Evolutionary conservation across 2,797 vertebrate genomes (phyloP).

Genomic region (Pithecia hirsuta): DNA sequence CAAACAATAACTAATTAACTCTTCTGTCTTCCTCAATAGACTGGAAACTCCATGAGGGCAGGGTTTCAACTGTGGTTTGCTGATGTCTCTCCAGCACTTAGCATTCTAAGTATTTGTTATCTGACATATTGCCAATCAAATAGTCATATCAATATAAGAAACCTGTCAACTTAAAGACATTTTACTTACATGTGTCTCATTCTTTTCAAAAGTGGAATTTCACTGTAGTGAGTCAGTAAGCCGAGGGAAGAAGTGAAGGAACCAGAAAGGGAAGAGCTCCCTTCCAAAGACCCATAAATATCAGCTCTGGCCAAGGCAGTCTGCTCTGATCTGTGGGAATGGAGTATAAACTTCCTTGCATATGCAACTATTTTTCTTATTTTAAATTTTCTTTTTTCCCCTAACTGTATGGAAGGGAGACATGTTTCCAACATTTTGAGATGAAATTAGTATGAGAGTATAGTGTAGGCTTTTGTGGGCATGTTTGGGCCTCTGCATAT

Average conservation of each 20-base stretch:
- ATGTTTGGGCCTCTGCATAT: background rate
- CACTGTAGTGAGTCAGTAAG: background rate
- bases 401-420: background rate
- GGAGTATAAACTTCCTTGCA: background rate
- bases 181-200: background rate
- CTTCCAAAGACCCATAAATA: background rate
- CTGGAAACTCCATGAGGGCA: background rate
- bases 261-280: background rate
- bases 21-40: background rate
- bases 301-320: no score
- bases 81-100: background rate
- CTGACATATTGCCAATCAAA: background rate
- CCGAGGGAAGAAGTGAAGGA: background rate
- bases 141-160: background rate
- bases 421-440: background rate
- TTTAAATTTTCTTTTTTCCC: constrained; percentile 1
- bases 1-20: background rate
- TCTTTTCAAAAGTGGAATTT: background rate
- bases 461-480: background rate
- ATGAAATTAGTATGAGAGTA: background rate
- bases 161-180: background rate
- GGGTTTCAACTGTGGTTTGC: background rate
- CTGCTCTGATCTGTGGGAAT: background rate
- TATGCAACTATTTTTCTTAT: no score
- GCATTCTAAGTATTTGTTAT: background rate